Percentiles rank a stretch among this genome's conserved stretches.
These are phyloP conservation scores for Monarcha castaneiventris DNA, from an alignment of 2,113 vertebrate genomes.

Conservation along the genomic window DNA sequence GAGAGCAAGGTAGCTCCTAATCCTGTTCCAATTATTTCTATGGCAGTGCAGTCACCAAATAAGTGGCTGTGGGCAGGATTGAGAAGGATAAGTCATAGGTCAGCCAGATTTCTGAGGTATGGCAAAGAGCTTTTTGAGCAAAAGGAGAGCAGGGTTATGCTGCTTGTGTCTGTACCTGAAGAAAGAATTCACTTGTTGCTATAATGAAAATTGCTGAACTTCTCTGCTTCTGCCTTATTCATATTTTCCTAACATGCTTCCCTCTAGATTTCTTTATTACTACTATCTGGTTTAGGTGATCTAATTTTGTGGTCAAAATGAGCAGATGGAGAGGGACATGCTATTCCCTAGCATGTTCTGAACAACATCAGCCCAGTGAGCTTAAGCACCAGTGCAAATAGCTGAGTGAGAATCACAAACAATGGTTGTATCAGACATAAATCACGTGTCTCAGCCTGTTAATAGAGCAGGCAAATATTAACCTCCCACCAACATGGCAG, in stretches of 20 bases:
- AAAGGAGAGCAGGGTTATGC: accelerated
- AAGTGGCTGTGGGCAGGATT: background rate
- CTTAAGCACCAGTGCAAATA: background rate
- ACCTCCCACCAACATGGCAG: background rate
- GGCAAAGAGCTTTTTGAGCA: background rate
- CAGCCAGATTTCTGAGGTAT: background rate
- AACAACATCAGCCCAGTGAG: background rate
- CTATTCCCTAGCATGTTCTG: background rate
- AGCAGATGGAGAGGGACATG: background rate
- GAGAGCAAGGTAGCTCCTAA: background rate
- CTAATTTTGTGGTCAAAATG: background rate
- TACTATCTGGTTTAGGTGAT: background rate
- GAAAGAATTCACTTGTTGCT: background rate
- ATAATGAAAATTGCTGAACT: background rate
- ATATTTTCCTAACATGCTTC: background rate
- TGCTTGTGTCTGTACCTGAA: background rate
- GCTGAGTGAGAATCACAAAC: background rate
- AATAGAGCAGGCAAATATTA: background rate
- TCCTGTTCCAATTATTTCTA: background rate
- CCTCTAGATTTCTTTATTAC: background rate
- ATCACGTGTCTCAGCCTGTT: background rate
- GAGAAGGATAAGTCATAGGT: background rate
- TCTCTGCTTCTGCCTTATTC: background rate
- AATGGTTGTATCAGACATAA: background rate
- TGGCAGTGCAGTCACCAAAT: too few species aligned